phyloP scores from a whole-genome alignment of 2,888 invertebrate species.

The Cephus pulcher region DNA sequence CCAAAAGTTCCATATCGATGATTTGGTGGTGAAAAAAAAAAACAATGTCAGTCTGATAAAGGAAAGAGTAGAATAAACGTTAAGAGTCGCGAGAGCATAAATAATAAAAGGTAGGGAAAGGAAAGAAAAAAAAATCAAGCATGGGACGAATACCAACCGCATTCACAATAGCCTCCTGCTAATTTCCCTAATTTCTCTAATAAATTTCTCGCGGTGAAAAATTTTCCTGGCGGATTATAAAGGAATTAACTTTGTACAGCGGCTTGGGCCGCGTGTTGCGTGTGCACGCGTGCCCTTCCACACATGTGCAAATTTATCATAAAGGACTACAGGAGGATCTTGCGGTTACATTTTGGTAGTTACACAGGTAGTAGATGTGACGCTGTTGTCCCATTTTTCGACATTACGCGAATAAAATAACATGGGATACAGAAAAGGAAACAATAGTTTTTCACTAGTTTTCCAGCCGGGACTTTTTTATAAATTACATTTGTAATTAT shows the following conservation, averaged over 20 bases:
- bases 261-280: conserved; percentile 26
- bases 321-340: not conserved
- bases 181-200: conserved; percentile 60
- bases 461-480: conserved; percentile 33
- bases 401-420: conserved; percentile 13
- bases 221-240: conserved; percentile 55
- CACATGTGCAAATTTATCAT: not conserved
- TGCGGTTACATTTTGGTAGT: not conserved
- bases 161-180: conserved; percentile 32
- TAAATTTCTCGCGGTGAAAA: conserved; percentile 52
- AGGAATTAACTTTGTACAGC: conserved; percentile 52
- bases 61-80: not conserved
- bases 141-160: conserved; percentile 12
- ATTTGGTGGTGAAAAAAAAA: not conserved
- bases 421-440: conserved; percentile 17
- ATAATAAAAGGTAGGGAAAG: not conserved
- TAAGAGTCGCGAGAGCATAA: not conserved
- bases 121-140: conserved; percentile 21
- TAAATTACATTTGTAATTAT: conserved; percentile 56
- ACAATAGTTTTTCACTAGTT: conserved; percentile 30
- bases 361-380: not conserved
- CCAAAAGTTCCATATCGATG: not conserved
- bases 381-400: not conserved
- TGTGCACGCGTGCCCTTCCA: not conserved
- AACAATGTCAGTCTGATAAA: not conserved